These are phyloP conservation scores for Neoaliturus tenellus DNA, from an alignment of 2,888 invertebrate species.

Conservation along the genomic window DNA sequence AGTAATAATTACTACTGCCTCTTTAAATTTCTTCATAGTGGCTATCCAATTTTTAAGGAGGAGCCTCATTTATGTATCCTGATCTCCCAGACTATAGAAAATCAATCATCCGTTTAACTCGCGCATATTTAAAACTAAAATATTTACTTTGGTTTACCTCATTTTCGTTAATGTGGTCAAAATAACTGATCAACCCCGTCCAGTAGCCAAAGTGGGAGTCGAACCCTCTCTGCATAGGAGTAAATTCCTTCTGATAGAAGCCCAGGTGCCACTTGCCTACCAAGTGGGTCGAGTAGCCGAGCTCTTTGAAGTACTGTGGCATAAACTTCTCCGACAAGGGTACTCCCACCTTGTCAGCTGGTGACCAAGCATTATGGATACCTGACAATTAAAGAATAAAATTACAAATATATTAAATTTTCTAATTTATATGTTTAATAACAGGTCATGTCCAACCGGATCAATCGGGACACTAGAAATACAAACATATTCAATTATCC, in stretches of 20 bases:
- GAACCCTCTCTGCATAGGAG: constrained; percentile 86
- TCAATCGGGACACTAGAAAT: too few species aligned
- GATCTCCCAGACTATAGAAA: not conserved
- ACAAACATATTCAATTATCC: too few species aligned
- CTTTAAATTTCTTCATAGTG: too few species aligned
- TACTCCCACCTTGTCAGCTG: constrained; percentile 75
- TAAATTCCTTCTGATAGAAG: constrained; percentile 81
- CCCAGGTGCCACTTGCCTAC: constrained; percentile 97
- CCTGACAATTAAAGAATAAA: too few species aligned
- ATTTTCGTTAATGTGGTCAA: constrained; percentile 76
- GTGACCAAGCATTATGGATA: not conserved
- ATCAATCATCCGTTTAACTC: not conserved
- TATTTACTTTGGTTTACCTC: constrained; percentile 69
- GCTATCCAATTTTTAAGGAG: too few species aligned
- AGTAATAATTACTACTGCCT: too few species aligned
- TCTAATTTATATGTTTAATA: too few species aligned
- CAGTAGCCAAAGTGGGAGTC: constrained; percentile 88
- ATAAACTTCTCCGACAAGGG: constrained; percentile 80
- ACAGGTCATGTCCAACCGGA: too few species aligned
- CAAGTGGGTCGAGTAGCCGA: constrained; percentile 87
- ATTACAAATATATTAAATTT: too few species aligned
- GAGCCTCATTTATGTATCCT: not conserved
- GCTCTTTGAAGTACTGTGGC: constrained; percentile 79
- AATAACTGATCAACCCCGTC: constrained; percentile 86
- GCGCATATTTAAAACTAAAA: not conserved